Percentiles rank a stretch among this genome's conserved stretches.
Evolutionary conservation across 2,888 invertebrate species (phyloP).

Genomic region (Cryptus armator): DNA sequence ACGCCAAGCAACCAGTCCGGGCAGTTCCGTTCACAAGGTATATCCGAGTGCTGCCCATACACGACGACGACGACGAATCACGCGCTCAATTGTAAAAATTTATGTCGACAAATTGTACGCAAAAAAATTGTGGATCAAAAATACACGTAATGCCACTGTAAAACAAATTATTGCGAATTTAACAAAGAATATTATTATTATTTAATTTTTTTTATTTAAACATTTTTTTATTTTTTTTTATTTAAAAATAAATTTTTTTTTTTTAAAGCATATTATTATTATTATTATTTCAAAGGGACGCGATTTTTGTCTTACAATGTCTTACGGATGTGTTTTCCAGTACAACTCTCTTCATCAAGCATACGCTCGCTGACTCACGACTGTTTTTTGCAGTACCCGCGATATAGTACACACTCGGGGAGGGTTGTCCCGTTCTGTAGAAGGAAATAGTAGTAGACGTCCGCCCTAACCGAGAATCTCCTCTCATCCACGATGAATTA

Average conservation of each 20-base stretch:
- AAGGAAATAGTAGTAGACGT: not conserved
- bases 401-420: not conserved
- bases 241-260: too few species aligned
- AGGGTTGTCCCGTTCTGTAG: slow-evolving; percentile 6
- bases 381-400: not conserved
- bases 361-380: too few species aligned
- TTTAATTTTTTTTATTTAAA: too few species aligned
- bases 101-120: not conserved
- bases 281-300: too few species aligned
- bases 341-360: too few species aligned
- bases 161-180: too few species aligned
- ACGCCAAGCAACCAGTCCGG: slow-evolving; percentile 24
- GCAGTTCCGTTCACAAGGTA: slow-evolving; percentile 34
- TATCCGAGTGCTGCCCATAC: slow-evolving; percentile 27
- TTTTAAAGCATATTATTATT: too few species aligned
- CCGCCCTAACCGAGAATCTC: slow-evolving; percentile 29
- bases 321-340: too few species aligned
- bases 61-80: slow-evolving; percentile 35
- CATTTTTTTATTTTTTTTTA: too few species aligned
- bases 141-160: too few species aligned
- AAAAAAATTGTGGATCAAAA: not conserved
- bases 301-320: too few species aligned
- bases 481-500: slow-evolving; percentile 60
- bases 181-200: too few species aligned
- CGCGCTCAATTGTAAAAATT: slow-evolving; percentile 37